Conservation (phyloP, 2,797 vertebrate genomes). For the Coregonus ussuriensis region DNA sequence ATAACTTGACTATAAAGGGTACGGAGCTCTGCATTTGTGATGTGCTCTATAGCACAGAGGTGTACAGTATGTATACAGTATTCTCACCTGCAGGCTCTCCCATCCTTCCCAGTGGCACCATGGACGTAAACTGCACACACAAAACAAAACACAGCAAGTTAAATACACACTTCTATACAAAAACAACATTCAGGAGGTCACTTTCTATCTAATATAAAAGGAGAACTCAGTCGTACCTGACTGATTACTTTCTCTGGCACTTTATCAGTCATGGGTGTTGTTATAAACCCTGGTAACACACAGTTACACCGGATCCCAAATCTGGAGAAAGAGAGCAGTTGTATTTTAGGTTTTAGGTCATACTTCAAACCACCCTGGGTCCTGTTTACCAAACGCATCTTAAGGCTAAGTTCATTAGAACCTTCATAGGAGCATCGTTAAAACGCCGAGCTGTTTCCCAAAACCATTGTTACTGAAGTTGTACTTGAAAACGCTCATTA, state of each 20-base stretch:
- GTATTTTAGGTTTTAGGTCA: not conserved
- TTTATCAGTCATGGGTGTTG: conserved; percentile 86
- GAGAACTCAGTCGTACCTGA: conserved; percentile 68
- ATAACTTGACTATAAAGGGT: not conserved
- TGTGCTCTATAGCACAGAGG: not conserved
- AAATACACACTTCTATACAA: too few species aligned
- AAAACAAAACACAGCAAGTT: too few species aligned
- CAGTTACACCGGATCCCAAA: conserved; percentile 87
- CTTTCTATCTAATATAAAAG: not conserved
- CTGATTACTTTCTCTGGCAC: conserved; percentile 84
- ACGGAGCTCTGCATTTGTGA: not conserved
- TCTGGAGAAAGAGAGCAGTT: conserved; percentile 58
- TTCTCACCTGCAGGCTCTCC: conserved; percentile 80
- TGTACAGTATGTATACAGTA: not conserved
- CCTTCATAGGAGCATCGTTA: too few species aligned
- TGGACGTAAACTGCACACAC: conserved; percentile 71
- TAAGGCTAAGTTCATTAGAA: too few species aligned
- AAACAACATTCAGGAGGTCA: not conserved
- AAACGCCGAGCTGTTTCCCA: too few species aligned
- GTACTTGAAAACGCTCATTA: too few species aligned
- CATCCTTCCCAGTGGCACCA: conserved; percentile 81
- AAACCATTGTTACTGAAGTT: too few species aligned
- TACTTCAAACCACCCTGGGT: not conserved
- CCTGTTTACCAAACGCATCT: too few species aligned
- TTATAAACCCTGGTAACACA: conserved; percentile 85